Evolutionary conservation across 2,797 vertebrate species (phyloP).

Genomic region (Eulemur coronatus): DNA sequence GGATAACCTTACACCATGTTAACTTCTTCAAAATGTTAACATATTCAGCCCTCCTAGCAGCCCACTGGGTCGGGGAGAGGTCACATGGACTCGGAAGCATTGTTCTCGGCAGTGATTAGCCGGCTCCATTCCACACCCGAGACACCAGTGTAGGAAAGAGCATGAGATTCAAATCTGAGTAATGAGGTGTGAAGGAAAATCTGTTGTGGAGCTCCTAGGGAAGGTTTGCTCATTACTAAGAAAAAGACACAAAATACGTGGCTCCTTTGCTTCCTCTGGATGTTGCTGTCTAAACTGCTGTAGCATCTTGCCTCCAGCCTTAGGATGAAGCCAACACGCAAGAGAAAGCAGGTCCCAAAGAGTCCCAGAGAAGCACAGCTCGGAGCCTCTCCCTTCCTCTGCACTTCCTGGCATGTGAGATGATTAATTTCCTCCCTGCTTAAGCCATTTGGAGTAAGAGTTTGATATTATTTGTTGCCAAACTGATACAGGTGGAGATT

Average conservation of each 20-base stretch:
- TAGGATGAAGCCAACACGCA: neutral
- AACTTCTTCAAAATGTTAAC: neutral
- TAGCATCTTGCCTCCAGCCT: neutral
- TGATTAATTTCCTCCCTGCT: neutral
- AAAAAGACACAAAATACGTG: neutral
- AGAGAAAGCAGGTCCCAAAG: neutral
- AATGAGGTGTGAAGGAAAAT: neutral
- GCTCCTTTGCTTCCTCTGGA: neutral
- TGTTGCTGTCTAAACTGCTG: neutral
- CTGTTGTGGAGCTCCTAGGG: neutral
- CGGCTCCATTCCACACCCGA: neutral
- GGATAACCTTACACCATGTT: fast-evolving
- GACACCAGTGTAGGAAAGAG: neutral
- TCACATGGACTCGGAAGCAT: neutral
- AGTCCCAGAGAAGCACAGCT: neutral
- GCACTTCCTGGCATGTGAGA: neutral
- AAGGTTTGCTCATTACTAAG: neutral
- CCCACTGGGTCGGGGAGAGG: neutral
- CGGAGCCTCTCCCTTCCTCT: neutral
- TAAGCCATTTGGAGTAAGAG: neutral
- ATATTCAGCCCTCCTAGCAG: neutral
- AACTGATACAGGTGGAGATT: neutral
- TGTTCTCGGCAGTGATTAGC: neutral
- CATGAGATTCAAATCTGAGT: neutral
- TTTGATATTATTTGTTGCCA: constrained; percentile 20